Evolutionary conservation across 1,140 invertebrate species (phyloP).

Genomic region (Oreohelix idahoensis): DNA sequence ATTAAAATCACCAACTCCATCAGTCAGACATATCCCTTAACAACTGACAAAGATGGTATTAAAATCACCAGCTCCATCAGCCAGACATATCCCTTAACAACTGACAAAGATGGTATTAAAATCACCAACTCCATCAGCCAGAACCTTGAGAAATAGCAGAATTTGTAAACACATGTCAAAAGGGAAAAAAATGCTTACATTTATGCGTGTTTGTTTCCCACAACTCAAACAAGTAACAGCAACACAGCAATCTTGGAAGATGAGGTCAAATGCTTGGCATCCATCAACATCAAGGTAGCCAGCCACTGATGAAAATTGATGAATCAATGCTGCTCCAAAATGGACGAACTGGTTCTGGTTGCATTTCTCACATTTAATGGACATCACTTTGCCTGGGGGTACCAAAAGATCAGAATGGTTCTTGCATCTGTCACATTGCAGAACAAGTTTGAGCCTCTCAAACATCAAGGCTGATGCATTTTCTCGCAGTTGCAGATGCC

Average conservation of each 20-base stretch:
- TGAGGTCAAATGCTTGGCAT: constrained; percentile 68
- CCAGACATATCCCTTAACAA: too few relatives aligned
- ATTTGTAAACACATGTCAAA: too few relatives aligned
- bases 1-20: too few relatives aligned
- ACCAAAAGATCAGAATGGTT: constrained; percentile 61
- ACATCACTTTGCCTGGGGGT: constrained; percentile 54
- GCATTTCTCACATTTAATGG: constrained; percentile 66
- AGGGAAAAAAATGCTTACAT: constrained; percentile 50
- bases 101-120: too few relatives aligned
- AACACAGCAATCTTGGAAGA: constrained; percentile 65
- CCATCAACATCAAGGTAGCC: constrained; percentile 71
- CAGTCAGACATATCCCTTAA: too few relatives aligned
- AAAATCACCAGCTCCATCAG: too few relatives aligned
- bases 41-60: too few relatives aligned
- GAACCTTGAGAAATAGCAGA: too few relatives aligned
- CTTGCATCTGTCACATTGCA: constrained; percentile 71
- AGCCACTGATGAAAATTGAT: constrained; percentile 66
- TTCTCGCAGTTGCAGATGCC: constrained; percentile 63
- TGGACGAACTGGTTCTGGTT: constrained; percentile 56
- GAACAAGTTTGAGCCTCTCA: constrained; percentile 53
- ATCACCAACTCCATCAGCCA: too few relatives aligned
- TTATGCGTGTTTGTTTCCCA: constrained; percentile 61
- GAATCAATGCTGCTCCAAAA: constrained; percentile 66
- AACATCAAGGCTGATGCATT: constrained; percentile 61
- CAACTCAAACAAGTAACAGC: constrained; percentile 68